A percentile compares a stretch with the other conserved stretches of the same genome.
phyloP scores from a whole-genome alignment of 1,140 invertebrate species.

The Uloborus diversus region DNA sequence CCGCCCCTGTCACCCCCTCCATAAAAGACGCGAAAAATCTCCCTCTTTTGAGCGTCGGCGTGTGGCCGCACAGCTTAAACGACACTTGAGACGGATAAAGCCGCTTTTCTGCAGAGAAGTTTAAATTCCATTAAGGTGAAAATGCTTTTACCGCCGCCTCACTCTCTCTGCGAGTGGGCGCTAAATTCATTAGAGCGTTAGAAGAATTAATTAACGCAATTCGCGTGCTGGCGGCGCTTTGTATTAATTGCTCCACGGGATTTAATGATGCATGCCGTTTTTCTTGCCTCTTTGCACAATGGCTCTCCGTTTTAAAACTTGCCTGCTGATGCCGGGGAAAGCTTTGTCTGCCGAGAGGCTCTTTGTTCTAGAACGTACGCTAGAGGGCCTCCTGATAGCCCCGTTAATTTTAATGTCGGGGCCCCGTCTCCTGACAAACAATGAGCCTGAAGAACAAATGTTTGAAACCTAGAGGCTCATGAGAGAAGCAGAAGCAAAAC shows the following conservation, averaged over 20 bases:
- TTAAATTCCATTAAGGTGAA: conserved; percentile 53
- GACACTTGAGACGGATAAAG: conserved; percentile 41
- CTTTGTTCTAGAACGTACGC: too few relatives aligned
- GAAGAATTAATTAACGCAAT: conserved; percentile 52
- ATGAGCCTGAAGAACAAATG: too few relatives aligned
- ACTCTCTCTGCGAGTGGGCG: too few relatives aligned
- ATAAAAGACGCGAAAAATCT: conserved; percentile 47
- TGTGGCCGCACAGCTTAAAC: conserved; percentile 14
- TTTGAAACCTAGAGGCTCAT: too few relatives aligned
- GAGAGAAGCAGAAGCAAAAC: too few relatives aligned
- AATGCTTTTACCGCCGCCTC: conserved; percentile 45
- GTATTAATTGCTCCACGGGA: conserved; percentile 49
- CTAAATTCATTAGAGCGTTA: conserved; percentile 48
- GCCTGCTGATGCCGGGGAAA: conserved; percentile 35
- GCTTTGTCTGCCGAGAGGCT: conserved; percentile 41
- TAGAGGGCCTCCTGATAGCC: too few relatives aligned
- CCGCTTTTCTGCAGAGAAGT: conserved; percentile 27
- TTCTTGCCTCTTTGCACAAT: conserved; percentile 47
- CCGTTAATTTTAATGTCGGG: too few relatives aligned
- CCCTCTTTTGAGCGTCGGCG: background rate
- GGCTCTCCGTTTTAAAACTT: conserved; percentile 27
- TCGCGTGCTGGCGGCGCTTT: conserved; percentile 13
- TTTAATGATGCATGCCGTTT: conserved; percentile 48
- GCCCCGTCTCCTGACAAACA: too few relatives aligned
- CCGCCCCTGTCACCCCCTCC: conserved; percentile 18